Conservation (phyloP, 2,888 invertebrate species). For the Lepas anatifera region DNA sequence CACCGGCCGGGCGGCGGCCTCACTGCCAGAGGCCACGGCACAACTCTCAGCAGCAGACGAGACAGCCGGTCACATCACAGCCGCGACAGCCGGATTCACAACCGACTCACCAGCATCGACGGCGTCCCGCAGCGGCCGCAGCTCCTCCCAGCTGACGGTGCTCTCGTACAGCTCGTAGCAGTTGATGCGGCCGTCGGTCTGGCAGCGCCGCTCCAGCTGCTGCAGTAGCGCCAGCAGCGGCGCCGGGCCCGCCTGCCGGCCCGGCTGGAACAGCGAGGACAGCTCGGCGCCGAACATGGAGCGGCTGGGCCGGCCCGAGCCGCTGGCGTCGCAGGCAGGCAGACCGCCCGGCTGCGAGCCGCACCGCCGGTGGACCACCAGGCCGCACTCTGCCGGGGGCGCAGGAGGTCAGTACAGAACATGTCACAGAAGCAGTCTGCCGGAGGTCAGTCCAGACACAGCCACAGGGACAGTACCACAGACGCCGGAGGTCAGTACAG, state of each 20-base stretch:
- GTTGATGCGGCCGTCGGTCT: background rate
- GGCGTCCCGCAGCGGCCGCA: background rate
- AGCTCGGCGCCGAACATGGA: background rate
- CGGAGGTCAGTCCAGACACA: no score
- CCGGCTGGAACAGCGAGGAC: background rate
- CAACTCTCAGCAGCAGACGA: no score
- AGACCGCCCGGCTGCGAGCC: background rate
- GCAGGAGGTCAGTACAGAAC: no score
- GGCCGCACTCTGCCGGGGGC: background rate
- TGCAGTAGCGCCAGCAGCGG: background rate
- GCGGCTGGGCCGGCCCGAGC: background rate
- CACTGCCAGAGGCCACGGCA: no score
- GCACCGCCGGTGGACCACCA: background rate
- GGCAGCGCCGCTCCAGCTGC: background rate
- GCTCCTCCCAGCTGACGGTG: background rate
- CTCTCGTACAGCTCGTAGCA: conserved; percentile 4
- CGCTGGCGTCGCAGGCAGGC: background rate
- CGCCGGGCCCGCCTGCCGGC: background rate
- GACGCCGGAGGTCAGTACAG: no score
- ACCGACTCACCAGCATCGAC: background rate
- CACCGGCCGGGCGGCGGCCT: no score
- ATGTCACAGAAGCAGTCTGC: no score
- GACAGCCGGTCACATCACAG: background rate
- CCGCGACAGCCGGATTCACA: background rate
- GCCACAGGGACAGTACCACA: no score